Evolutionary conservation across 2,888 invertebrate species (phyloP), one percentile per base, ranked within the genome.

Genomic region (Crepidodera aurea): DNA sequence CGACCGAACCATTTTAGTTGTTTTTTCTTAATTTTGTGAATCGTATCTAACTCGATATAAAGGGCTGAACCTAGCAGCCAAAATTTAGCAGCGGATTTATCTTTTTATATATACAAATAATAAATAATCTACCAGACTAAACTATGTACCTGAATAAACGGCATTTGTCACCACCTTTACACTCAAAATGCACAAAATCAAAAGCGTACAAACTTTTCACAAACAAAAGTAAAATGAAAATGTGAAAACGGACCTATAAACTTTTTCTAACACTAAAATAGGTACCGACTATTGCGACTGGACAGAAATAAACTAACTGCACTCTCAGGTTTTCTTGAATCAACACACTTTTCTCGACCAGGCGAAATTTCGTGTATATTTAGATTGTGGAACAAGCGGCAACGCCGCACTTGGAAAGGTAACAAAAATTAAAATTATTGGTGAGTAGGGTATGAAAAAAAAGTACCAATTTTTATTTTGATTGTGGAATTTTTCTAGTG

Each of bases 211-310:
- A 34, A 34, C 34, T 29, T 34, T 5, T 13, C 34, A 34, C 18
- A 10, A 22, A 51, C 40, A 29, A 34, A 34, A 53, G 39, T 19
- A 53, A 58, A 34, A 46, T 59, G 58, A 34, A 34, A 34, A 34
- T 2, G 34, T 16, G 25, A 25, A 53, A 53, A 40, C 53, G 37
- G 37, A 37, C 37, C 12, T 37, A 10, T 13, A 10, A 40, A 71
- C 72, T 75, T 73, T 76, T 76, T 73, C 68, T 64, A 48, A 73
- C 71, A 67, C 75, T 69, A 71, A 76, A 76, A 76, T 75, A 75
- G 75, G 74, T 70, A 71, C 58, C 53, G 57, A 32, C 48, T 25
- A 32, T 13, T 50, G 48, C 74, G 70, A 65, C 69, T 68, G 69
- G 71, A 71, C 75, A 71, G 73, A 77, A 77, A 77, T 77, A 77